Evolutionary conservation across 2,113 vertebrate species (phyloP), one percentile per base, ranked within the genome.

Genomic region (Galbula dea): DNA sequence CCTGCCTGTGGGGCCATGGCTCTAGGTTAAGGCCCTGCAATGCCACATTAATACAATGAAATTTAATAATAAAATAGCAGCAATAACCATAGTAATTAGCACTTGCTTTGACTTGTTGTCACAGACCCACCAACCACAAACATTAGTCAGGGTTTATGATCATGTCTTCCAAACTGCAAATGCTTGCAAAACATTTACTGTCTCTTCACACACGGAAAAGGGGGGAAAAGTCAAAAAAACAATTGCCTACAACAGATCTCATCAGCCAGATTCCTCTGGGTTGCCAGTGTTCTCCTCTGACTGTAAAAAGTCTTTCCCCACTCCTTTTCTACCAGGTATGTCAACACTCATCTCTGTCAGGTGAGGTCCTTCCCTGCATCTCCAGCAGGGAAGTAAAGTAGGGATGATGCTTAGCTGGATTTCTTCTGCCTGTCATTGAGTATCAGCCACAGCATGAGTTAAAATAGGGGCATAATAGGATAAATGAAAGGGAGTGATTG

Each of bases 401-500:
- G 43, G 39, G 63, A 81, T 88, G 92, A 87, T 92, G 59, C 78
- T 95, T 91, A 96, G 93, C 90, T 96, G 89, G 87, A 93, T 96
- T 96, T 86, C 93, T 96, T 86, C 95, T 75, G n/a, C 81, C 94
- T 95, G 88, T 76, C 96, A 93, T 62, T 76, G 88, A 95, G 86
- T 92, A 93, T 92, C 95, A 95, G 88, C 82, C 81, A 92, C 88
- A 92, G 92, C 88, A 91, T 59, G 94, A 96, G 95, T 96, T 96
- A 97, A 96, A 96, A 95, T 83, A 89, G 88, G 91, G 95, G 63
- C 93, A 97, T 96, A 96, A 97, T 96, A 94, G 93, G 96, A 96
- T 95, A 97, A 97, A 97, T 97, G 96, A 97, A 96, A 97, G 77
- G 75, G 94, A 97, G 94, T 97, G 97, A 97, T 97, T 97, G 96